Evolutionary conservation across 1,140 invertebrate species (phyloP).

Genomic region (Drosophila nebulosa): DNA sequence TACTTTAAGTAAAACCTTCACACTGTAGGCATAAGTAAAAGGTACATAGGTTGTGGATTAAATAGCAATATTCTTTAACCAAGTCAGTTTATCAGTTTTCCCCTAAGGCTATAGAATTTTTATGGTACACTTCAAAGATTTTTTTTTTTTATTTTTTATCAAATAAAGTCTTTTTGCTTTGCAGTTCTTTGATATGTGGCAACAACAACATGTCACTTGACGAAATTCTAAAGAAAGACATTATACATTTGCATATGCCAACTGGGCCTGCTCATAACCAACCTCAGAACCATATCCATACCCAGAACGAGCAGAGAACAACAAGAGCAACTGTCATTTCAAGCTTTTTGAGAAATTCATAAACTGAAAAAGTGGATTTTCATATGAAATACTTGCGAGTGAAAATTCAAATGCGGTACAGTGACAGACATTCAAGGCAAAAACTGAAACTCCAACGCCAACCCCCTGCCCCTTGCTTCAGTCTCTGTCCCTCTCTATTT

Average conservation of each 20-base stretch:
- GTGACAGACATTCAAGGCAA: slow-evolving; percentile 42
- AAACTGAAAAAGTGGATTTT: slow-evolving; percentile 79
- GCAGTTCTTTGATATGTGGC: slow-evolving; percentile 69
- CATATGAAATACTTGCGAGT: slow-evolving; percentile 74
- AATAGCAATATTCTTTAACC: no score
- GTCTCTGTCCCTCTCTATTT: not conserved
- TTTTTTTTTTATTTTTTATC: no score
- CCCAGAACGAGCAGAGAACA: slow-evolving; percentile 7
- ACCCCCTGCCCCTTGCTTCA: not conserved
- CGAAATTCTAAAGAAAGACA: slow-evolving; percentile 62
- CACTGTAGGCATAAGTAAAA: no score
- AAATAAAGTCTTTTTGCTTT: no score
- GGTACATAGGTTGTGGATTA: no score
- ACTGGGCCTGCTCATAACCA: slow-evolving; percentile 7
- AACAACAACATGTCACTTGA: slow-evolving; percentile 67
- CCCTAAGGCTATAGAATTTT: no score
- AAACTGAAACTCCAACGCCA: not conserved
- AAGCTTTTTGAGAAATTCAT: slow-evolving; percentile 78
- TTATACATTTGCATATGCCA: slow-evolving; percentile 65
- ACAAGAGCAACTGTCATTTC: slow-evolving; percentile 62
- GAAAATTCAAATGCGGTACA: slow-evolving; percentile 73
- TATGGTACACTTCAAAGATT: no score
- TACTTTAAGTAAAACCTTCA: no score
- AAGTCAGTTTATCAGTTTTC: no score
- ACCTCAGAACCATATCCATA: not conserved